Evolutionary conservation across 1,140 invertebrate genomes (phyloP).

Genomic region (Phthorimaea operculella): DNA sequence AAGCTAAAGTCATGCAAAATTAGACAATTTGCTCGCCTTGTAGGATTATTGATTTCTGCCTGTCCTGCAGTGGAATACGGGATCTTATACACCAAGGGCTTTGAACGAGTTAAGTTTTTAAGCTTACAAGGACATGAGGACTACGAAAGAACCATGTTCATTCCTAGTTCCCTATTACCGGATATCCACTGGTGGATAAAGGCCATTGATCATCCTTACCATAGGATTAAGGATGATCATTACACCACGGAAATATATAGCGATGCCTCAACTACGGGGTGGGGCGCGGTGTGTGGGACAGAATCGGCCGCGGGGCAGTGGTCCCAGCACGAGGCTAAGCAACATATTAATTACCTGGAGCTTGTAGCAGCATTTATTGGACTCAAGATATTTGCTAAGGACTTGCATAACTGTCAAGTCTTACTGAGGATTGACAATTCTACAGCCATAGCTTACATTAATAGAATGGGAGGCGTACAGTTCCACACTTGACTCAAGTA

Average conservation of each 20-base stretch:
- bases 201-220: not conserved
- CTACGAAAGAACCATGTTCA: not conserved
- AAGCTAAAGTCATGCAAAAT: too few species aligned
- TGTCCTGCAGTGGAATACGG: not conserved
- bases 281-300: not conserved
- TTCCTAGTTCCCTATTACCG: not conserved
- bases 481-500: not conserved
- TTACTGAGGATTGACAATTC: not conserved
- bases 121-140: too few species aligned
- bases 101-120: too few species aligned
- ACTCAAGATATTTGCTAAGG: conserved; percentile 4
- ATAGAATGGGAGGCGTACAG: conserved; percentile 1
- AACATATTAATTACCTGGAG: not conserved
- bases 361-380: not conserved
- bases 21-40: not conserved
- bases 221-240: not conserved
- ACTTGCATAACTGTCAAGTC: conserved; percentile 5
- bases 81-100: too few species aligned
- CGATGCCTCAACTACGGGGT: not conserved
- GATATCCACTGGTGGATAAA: not conserved
- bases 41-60: not conserved
- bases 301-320: not conserved
- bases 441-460: conserved; percentile 1
- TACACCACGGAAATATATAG: not conserved
- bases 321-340: not conserved